A percentile compares a stretch with the other conserved stretches of the same genome.
phyloP scores from a whole-genome alignment of 2,113 vertebrate genomes.

The Climacteris rufus region DNA sequence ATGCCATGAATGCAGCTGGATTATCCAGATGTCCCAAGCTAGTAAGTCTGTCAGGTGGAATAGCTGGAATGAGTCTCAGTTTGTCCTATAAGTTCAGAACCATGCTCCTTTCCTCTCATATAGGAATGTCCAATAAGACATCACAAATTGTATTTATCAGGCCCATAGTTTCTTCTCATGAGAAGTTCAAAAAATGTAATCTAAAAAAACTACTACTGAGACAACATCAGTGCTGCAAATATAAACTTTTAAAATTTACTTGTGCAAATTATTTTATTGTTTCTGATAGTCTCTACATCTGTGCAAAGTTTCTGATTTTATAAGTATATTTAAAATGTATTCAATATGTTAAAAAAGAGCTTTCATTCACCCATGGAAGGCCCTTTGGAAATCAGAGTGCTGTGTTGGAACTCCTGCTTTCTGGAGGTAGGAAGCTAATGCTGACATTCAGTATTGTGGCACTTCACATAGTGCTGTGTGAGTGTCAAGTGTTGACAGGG shows the following conservation, averaged over 20 bases:
- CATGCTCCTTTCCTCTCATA: not conserved
- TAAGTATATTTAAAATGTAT: not conserved
- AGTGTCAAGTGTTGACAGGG: not conserved
- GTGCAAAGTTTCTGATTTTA: not conserved
- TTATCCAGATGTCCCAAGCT: not conserved
- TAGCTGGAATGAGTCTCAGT: not conserved
- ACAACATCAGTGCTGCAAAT: not conserved
- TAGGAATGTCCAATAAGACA: not conserved
- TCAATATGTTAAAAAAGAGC: not conserved
- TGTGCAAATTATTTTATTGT: not conserved
- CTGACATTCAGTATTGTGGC: not conserved
- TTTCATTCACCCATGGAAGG: not conserved
- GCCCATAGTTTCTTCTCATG: not conserved
- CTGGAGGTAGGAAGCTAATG: not conserved
- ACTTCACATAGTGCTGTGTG: not conserved
- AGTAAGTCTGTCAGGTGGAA: not conserved
- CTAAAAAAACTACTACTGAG: not conserved
- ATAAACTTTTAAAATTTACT: not conserved
- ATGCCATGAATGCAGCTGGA: not conserved
- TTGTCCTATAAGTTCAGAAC: not conserved
- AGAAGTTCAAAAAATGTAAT: not conserved
- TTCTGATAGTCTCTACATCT: not conserved
- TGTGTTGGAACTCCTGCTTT: not conserved
- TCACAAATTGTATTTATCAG: not conserved
- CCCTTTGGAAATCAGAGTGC: not conserved